Base-by-base conservation (phyloP, 1,140 invertebrate species). In the Lepidotrigona ventralis region DNA sequence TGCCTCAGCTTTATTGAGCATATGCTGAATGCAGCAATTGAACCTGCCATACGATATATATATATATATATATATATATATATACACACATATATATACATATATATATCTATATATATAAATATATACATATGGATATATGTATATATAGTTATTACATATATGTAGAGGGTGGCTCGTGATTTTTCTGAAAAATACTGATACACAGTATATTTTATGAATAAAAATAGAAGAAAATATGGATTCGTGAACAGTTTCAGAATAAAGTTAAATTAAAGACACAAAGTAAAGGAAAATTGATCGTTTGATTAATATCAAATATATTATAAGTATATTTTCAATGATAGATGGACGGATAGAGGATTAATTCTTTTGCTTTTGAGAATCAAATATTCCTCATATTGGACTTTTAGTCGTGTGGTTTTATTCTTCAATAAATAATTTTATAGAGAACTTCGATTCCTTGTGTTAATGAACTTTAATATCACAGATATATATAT, bases 11-110 rank as follows among this genome's bases (percentile, higher is more conserved):
- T 80, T 51, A 46, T 76, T 53, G 23, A 83, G 73, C 23, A 26
- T 46, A 75, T 58, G 64, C 56, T 86, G 66, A 33, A 84, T 63
- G 81, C 80, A 88, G 75, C 71, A 81, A 84, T 81, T 69, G 66
- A 89, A 86, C 81, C 86, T 89, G 86, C 87, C 86, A 89, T 88
- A 86, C 21, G 53, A 60, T 53, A 71, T 71, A 83, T 78, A 60
- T 77, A 46, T 82, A 77, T 60, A 53, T 53, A 46, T 70, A 70
- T 58, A 70, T 15, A 56, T 77, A 69, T 26, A 76, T 46, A 63
- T 72, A 64, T n/a, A n/a, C n/a, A n/a, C n/a, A n/a, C n/a, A n/a
- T n/a, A n/a, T n/a, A 76, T 46, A 63, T 72, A 64, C 15, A 80
- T 53, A 72, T 29, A 76, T 46, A 75, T 29, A 23, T 21, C 21